Evolutionary conservation across 2,888 invertebrate species (phyloP).

Genomic region (Melinaea menophilus): DNA sequence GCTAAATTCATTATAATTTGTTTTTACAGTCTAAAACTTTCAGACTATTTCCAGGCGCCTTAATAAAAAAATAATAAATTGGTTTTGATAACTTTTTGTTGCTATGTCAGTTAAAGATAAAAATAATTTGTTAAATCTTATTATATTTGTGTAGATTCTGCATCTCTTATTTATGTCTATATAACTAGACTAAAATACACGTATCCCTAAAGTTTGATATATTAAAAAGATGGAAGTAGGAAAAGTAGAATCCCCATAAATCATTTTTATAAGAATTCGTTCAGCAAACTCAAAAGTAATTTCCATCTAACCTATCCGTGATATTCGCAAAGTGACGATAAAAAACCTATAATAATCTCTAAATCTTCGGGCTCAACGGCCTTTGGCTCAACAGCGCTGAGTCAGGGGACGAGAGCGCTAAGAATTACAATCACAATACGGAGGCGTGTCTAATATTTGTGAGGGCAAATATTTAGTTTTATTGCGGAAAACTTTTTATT

Average conservation of each 20-base stretch:
- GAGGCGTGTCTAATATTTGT: neutral
- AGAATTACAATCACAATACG: slow-evolving; percentile 10
- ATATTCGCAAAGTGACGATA: slow-evolving; percentile 4
- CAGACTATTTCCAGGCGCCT: too few species aligned
- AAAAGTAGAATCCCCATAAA: neutral
- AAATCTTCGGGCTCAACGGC: slow-evolving; percentile 7
- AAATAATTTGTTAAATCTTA: neutral
- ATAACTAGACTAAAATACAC: too few species aligned
- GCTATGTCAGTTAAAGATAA: neutral
- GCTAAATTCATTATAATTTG: too few species aligned
- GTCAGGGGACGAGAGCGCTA: slow-evolving; percentile 7
- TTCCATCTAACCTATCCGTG: neutral
- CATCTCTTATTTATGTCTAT: neutral
- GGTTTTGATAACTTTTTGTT: too few species aligned
- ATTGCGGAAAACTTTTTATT: too few species aligned
- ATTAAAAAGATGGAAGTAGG: too few species aligned
- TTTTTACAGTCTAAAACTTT: too few species aligned
- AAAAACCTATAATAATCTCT: slow-evolving; percentile 3
- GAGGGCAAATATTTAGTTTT: neutral
- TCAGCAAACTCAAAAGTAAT: neutral
- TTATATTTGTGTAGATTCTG: neutral
- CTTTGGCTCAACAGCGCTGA: slow-evolving; percentile 5
- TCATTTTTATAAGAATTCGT: neutral
- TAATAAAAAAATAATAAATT: too few species aligned
- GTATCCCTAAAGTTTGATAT: too few species aligned